These are phyloP conservation scores for Paraescarpia echinospica DNA, from an alignment of 1,140 invertebrate species.

Conservation along the genomic window DNA sequence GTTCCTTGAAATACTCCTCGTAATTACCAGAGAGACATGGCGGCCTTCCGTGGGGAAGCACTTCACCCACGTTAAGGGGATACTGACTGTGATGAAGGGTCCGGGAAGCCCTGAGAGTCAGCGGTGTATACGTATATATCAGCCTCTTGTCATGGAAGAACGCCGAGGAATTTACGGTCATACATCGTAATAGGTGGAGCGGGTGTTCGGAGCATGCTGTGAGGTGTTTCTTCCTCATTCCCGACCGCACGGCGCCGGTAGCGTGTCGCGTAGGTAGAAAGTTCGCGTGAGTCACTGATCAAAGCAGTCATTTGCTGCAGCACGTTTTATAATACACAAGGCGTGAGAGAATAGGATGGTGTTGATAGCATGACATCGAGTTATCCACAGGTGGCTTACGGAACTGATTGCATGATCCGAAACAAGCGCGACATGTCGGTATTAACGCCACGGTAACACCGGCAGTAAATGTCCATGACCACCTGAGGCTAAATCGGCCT, in stretches of 20 bases:
- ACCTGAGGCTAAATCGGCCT: background rate
- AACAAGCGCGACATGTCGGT: background rate
- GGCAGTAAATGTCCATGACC: no score
- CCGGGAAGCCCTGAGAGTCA: background rate
- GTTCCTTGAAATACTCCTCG: background rate
- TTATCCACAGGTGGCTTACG: background rate
- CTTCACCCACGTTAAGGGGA: background rate
- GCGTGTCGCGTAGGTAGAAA: background rate
- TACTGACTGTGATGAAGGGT: background rate
- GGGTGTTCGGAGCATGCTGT: background rate
- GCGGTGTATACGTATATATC: background rate
- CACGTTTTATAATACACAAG: no score
- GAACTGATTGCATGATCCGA: background rate
- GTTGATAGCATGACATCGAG: background rate
- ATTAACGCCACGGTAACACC: background rate
- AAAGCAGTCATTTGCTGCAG: background rate
- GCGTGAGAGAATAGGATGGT: no score
- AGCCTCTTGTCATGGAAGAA: background rate
- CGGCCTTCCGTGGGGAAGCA: background rate
- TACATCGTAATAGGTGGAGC: background rate
- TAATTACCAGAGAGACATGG: background rate
- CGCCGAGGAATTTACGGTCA: background rate
- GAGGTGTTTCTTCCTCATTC: background rate
- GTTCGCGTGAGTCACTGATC: background rate
- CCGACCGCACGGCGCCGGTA: background rate